These are phyloP conservation scores for Miichthys miiuy DNA, from an alignment of 2,797 vertebrate species.

Conservation along the genomic window DNA sequence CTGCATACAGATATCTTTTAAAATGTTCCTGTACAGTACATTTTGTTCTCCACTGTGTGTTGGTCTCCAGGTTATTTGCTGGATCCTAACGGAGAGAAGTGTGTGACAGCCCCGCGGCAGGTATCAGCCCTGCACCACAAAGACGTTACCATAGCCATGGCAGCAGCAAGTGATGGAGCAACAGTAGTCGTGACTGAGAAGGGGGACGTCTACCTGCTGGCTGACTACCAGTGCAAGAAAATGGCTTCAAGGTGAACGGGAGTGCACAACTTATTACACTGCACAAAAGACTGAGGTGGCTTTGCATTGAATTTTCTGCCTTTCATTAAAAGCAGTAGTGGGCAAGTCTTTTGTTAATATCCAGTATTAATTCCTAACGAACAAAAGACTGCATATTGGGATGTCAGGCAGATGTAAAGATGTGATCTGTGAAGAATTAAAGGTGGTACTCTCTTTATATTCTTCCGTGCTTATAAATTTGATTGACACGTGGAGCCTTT, in stretches of 20 bases:
- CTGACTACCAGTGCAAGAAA: conserved; percentile 98
- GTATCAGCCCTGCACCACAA: conserved; percentile 96
- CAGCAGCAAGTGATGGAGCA: conserved; percentile 93
- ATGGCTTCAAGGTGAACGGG: conserved; percentile 91
- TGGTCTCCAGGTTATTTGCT: conserved; percentile 89
- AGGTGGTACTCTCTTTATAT: not conserved
- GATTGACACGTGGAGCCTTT: not conserved
- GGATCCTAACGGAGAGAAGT: conserved; percentile 96
- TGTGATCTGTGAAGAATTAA: conserved; percentile 2
- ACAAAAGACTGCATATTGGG: not conserved
- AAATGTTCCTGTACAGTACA: not conserved
- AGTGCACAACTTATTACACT: not conserved
- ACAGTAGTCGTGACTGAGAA: conserved; percentile 94
- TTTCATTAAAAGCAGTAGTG: not conserved
- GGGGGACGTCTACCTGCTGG: conserved; percentile 94
- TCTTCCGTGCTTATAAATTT: not conserved
- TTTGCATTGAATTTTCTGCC: not conserved
- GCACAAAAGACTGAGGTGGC: not conserved
- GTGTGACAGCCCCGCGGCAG: conserved; percentile 91
- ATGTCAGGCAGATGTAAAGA: not conserved
- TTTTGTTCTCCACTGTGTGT: not conserved
- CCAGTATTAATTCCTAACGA: not conserved
- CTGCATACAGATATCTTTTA: not conserved
- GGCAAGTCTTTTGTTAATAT: not conserved
- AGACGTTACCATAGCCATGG: conserved; percentile 90